phyloP scores from a whole-genome alignment of 1,140 invertebrate species.

The Ditylenchus dipsaci region DNA sequence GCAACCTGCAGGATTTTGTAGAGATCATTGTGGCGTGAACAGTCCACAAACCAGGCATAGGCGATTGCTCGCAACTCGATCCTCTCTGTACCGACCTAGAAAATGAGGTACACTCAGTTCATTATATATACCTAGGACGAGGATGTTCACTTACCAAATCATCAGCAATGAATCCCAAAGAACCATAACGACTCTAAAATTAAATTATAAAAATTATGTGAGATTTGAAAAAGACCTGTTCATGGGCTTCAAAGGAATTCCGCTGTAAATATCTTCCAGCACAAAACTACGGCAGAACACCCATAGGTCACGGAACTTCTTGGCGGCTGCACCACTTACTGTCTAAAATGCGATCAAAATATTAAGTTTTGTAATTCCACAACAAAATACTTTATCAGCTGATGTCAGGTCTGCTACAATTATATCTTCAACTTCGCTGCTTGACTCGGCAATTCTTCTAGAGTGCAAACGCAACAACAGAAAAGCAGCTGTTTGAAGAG shows the following conservation, averaged over 20 bases:
- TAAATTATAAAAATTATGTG: neutral
- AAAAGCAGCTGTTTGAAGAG: conserved; percentile 30
- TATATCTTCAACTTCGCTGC: conserved; percentile 55
- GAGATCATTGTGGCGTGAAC: conserved; percentile 70
- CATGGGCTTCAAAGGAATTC: conserved; percentile 42
- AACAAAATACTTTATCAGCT: conserved; percentile 32
- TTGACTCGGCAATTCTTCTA: conserved; percentile 32
- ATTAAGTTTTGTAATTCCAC: neutral
- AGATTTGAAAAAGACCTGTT: conserved; percentile 33
- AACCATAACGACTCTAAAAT: conserved; percentile 50
- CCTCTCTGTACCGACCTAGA: conserved; percentile 15
- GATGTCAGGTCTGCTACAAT: conserved; percentile 51
- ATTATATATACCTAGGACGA: neutral
- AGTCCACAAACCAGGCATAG: conserved; percentile 65
- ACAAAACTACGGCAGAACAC: conserved; percentile 31
- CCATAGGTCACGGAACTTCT: conserved; percentile 52
- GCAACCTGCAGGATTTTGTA: conserved; percentile 66
- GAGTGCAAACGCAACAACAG: conserved; percentile 51
- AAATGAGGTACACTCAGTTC: too few relatives aligned
- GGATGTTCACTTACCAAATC: conserved; percentile 15
- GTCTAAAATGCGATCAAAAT: conserved; percentile 21
- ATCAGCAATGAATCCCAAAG: conserved; percentile 53
- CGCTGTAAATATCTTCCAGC: conserved; percentile 34
- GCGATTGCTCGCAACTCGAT: conserved; percentile 45
- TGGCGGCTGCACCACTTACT: conserved; percentile 37